These are phyloP conservation scores for Conops quadrifasciatus DNA, from an alignment of 2,888 invertebrate species.

Conservation along the genomic window DNA sequence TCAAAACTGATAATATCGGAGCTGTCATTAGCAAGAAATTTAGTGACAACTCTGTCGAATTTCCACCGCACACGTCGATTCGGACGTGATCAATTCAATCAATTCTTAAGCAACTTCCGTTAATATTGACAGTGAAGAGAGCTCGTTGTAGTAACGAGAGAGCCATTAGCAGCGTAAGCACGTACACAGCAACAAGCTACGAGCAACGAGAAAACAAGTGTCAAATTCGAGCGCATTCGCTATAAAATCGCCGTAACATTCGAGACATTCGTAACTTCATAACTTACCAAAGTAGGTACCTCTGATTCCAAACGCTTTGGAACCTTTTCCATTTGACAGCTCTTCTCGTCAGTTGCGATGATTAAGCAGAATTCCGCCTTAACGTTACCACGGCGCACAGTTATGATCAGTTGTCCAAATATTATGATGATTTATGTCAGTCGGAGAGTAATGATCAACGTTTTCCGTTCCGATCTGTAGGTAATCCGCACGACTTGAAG, in stretches of 20 bases:
- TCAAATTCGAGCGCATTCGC: too few species aligned
- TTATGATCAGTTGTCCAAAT: slow-evolving; percentile 31
- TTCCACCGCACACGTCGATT: slow-evolving; percentile 3
- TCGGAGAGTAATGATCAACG: neutral
- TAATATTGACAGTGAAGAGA: neutral
- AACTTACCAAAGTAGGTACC: too few species aligned
- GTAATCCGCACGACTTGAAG: neutral
- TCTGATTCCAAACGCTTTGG: neutral
- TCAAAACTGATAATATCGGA: neutral
- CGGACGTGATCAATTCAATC: slow-evolving; percentile 2
- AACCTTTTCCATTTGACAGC: neutral
- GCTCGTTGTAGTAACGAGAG: too few species aligned
- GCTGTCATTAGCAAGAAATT: neutral
- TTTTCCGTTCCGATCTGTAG: neutral
- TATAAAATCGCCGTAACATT: too few species aligned
- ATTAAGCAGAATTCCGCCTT: slow-evolving; percentile 25
- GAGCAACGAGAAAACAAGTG: neutral
- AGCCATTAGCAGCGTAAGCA: neutral
- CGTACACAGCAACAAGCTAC: neutral
- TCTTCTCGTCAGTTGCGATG: slow-evolving; percentile 15
- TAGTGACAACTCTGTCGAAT: slow-evolving; percentile 3
- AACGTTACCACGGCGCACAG: neutral
- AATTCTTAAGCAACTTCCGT: neutral
- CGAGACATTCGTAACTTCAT: neutral
- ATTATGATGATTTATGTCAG: slow-evolving; percentile 28